Evolutionary conservation across 2,888 invertebrate genomes (phyloP).

Genomic region (Silvanus unidentatus): DNA sequence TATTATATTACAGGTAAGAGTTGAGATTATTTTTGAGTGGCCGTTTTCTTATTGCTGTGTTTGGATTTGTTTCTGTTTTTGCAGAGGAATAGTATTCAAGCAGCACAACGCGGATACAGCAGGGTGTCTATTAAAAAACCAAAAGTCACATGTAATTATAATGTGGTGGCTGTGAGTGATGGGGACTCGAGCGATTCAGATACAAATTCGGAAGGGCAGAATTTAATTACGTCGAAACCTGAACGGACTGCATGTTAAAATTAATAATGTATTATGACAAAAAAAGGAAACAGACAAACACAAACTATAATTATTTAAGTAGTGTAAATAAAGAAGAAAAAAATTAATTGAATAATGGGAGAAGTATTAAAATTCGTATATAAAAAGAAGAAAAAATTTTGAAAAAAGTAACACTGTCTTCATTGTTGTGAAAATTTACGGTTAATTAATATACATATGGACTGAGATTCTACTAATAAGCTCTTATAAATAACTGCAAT

Average conservation of each 20-base stretch:
- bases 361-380: no score
- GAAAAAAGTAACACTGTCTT: slow-evolving; percentile 34
- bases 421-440: slow-evolving; percentile 29
- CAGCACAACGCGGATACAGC: slow-evolving; percentile 41
- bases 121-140: slow-evolving; percentile 47
- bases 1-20: slow-evolving; percentile 63
- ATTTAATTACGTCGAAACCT: slow-evolving; percentile 36
- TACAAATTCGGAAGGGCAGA: slow-evolving; percentile 41
- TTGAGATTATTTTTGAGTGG: background rate
- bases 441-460: no score
- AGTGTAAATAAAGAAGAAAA: slow-evolving; percentile 31
- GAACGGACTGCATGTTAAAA: slow-evolving; percentile 41
- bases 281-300: slow-evolving; percentile 11
- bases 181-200: slow-evolving; percentile 44
- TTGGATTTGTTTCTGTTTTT: slow-evolving; percentile 24
- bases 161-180: slow-evolving; percentile 45
- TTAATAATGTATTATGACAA: no score
- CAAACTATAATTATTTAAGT: slow-evolving; percentile 16
- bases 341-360: no score
- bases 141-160: slow-evolving; percentile 47
- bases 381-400: slow-evolving; percentile 11
- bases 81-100: slow-evolving; percentile 42
- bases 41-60: background rate
- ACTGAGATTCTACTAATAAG: no score
- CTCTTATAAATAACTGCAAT: no score